phyloP scores from a whole-genome alignment of 1,140 invertebrate species.

The Diorhabda carinulata region DNA sequence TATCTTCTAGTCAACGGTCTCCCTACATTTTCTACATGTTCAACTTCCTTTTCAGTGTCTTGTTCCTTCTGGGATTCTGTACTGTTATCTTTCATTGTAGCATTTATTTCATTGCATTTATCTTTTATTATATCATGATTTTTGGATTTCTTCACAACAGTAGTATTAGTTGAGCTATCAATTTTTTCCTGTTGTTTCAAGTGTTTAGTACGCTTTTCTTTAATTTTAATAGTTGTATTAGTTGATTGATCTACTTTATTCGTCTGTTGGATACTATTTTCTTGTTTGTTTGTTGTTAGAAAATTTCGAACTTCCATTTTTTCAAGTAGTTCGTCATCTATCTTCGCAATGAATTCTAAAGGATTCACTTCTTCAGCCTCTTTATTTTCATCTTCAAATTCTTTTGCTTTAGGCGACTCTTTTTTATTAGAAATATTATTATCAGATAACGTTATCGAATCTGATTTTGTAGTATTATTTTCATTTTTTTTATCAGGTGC shows the following conservation, averaged over 20 bases:
- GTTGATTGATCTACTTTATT: slow-evolving; percentile 5
- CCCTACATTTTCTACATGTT: too few relatives aligned
- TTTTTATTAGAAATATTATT: not conserved
- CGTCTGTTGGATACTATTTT: not conserved
- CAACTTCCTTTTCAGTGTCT: too few relatives aligned
- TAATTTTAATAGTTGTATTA: not conserved
- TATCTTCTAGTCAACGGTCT: too few relatives aligned
- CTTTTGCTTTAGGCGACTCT: not conserved
- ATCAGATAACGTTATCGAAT: not conserved
- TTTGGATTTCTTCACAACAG: not conserved
- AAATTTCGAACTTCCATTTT: not conserved
- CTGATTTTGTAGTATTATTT: not conserved
- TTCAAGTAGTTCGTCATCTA: not conserved
- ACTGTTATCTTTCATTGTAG: too few relatives aligned
- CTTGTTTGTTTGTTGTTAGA: not conserved
- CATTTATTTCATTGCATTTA: not conserved
- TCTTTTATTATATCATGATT: slow-evolving; percentile 6
- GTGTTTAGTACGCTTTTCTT: not conserved
- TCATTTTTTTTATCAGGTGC: not conserved
- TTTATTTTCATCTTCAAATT: not conserved
- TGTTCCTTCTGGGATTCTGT: too few relatives aligned
- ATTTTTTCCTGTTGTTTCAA: not conserved
- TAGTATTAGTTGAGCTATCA: slow-evolving; percentile 9
- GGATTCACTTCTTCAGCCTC: not conserved
- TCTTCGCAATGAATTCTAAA: not conserved